A percentile compares a stretch with the other conserved stretches of the same genome.
Evolutionary conservation across 2,888 invertebrate genomes (phyloP).

Genomic region (Miltochrista miniata): DNA sequence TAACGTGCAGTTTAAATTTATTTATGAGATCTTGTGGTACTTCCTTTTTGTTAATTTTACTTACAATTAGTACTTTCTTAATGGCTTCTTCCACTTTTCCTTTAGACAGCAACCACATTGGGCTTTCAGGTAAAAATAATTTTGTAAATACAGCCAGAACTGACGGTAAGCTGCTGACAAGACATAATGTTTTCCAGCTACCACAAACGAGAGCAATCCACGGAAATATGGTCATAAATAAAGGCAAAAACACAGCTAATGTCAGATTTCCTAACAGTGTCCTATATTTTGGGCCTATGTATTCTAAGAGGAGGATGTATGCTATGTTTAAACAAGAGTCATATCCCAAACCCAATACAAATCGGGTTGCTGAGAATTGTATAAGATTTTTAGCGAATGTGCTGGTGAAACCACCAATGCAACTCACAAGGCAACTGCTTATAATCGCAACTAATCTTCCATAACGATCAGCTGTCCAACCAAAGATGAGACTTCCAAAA

Average conservation of each 20-base stretch:
- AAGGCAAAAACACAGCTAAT: conserved; percentile 57
- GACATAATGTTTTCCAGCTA: conserved; percentile 58
- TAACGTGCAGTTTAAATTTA: conserved; percentile 42
- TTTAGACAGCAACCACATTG: conserved; percentile 63
- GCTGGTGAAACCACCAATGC: conserved; percentile 53
- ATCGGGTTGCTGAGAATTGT: conserved; percentile 56
- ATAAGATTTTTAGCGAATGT: conserved; percentile 50
- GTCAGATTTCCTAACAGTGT: conserved; percentile 61
- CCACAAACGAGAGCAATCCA: conserved; percentile 65
- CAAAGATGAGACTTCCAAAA: conserved; percentile 58
- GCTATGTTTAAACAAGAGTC: conserved; percentile 70
- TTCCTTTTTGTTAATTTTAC: conserved; percentile 53
- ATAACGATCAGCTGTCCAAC: conserved; percentile 62
- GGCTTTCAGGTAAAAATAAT: conserved; percentile 64
- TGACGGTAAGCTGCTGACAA: conserved; percentile 63
- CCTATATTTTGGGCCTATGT: conserved; percentile 63
- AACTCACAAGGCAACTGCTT: conserved; percentile 56
- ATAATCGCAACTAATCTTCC: conserved; percentile 62
- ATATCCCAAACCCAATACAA: conserved; percentile 66
- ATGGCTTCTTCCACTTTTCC: conserved; percentile 59
- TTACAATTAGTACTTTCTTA: conserved; percentile 50
- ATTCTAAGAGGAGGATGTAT: conserved; percentile 62
- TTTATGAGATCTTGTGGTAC: conserved; percentile 50
- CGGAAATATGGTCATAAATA: conserved; percentile 49
- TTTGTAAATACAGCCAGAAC: conserved; percentile 52